Conservation (phyloP, 2,113 vertebrate species). For the Lota lota region DNA sequence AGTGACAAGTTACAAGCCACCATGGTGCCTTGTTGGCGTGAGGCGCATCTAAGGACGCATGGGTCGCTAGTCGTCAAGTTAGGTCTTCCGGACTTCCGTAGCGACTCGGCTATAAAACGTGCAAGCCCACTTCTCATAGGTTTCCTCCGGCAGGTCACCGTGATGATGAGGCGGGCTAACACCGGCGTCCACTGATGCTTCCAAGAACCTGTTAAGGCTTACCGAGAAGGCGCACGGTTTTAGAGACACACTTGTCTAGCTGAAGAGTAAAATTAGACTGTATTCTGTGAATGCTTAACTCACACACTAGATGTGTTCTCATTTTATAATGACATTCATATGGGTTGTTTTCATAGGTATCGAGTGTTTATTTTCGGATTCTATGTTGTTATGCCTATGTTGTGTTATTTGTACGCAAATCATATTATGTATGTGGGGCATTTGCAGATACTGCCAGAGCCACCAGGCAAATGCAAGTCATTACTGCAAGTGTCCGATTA, state of each 20-base stretch:
- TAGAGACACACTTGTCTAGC: not conserved
- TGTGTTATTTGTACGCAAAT: not conserved
- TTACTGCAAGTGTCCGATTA: not conserved
- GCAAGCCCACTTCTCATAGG: slow-evolving; percentile 14
- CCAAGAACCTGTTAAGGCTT: slow-evolving; percentile 64
- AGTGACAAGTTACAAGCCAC: no score
- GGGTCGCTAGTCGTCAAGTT: slow-evolving; percentile 1
- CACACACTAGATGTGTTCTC: no score
- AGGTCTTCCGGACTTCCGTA: slow-evolving; percentile 61
- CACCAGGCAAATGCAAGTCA: not conserved
- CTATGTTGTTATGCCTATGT: not conserved
- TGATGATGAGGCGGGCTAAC: slow-evolving; percentile 44
- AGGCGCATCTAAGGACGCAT: no score
- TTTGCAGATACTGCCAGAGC: not conserved
- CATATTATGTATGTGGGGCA: not conserved
- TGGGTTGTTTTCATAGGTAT: not conserved
- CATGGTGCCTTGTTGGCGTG: no score
- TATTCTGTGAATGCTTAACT: not conserved
- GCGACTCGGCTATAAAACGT: slow-evolving; percentile 41
- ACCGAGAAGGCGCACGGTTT: slow-evolving; percentile 50
- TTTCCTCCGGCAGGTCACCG: slow-evolving; percentile 33
- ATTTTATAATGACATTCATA: not conserved
- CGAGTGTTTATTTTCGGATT: not conserved
- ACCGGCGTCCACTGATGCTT: slow-evolving; percentile 54
- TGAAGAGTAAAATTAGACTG: not conserved